Base-by-base conservation (phyloP, 2,797 vertebrate genomes). In the Phylloscopus collybita region DNA sequence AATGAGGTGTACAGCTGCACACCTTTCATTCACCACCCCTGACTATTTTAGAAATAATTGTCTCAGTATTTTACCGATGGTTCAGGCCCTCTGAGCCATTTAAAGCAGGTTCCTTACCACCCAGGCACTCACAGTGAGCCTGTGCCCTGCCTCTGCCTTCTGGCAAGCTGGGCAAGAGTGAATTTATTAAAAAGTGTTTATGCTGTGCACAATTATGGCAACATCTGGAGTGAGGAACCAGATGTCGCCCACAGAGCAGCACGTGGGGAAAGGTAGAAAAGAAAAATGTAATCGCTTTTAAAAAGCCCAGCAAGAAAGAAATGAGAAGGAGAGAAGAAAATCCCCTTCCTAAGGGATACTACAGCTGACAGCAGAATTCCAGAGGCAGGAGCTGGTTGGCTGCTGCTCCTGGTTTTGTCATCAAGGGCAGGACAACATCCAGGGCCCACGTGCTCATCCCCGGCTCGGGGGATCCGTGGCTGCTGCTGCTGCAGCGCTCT, bases 401-500 rank as follows among this genome's bases (percentile, higher is more conserved):
- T 53, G 50, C 53, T 82, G 56, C 56, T 69, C 50, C 72, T n/a
- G 13, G 11, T 14, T 83, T 32, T 80, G 50, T 38, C 70, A 5
- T 0, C 2, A 4, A 40, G 92, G 22, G 57, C 62, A 70, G 83
- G 45, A 29, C 40, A 27, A 1, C 4, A n/a, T 8, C 44, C 64
- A 1, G 1, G 44, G 8, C 75, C 42, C 70, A 18, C 10, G 7
- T 23, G 66, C 34, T 6, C 32, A 16, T 9, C 69, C 65, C 32
- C 1, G n/a, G 8, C 49, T 18, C 10, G n/a, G 40, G 38, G 40
- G 42, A 13, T 20, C 22, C 15, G 38, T 0, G 1, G 67, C 21
- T 53, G 64, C 83, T 53, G 64, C 83, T 19, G 90, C 73, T 54
- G 71, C 70, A 29, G 34, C 5, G 19, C 71, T 56, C 72, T 18